Conservation (phyloP, 2,888 invertebrate genomes). For the Cepaea hortensis region DNA sequence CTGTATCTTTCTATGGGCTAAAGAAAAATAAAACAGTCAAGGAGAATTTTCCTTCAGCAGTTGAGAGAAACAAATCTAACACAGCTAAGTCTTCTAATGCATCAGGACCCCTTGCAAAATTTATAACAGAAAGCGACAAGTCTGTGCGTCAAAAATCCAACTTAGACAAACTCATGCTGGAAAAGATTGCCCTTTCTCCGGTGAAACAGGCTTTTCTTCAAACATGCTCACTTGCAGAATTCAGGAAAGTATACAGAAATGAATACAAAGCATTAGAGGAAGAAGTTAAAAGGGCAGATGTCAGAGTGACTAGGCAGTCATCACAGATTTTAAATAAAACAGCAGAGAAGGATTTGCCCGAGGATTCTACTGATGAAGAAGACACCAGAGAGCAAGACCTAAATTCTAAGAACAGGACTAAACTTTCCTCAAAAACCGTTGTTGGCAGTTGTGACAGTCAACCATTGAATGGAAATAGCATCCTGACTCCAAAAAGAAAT, state of each 20-base stretch:
- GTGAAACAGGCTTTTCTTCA: slow-evolving; percentile 41
- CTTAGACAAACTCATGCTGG: slow-evolving; percentile 23
- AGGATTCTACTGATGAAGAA: slow-evolving; percentile 5
- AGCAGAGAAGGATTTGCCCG: neutral
- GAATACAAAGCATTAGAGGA: slow-evolving; percentile 32
- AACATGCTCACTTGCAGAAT: slow-evolving; percentile 23
- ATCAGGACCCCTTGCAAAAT: neutral
- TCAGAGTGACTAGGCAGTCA: slow-evolving; percentile 13
- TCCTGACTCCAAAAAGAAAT: neutral
- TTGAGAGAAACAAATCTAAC: neutral
- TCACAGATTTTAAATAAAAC: slow-evolving; percentile 15
- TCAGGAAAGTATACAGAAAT: slow-evolving; percentile 29
- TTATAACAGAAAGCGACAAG: neutral
- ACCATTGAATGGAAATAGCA: neutral
- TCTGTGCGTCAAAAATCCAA: neutral
- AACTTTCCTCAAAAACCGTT: neutral
- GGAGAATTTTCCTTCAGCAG: neutral
- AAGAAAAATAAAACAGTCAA: slow-evolving; percentile 10
- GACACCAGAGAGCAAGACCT: no score
- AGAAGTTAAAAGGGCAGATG: neutral
- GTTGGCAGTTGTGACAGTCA: neutral
- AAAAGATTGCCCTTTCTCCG: slow-evolving; percentile 34
- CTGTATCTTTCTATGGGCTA: slow-evolving; percentile 64
- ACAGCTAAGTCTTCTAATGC: neutral
- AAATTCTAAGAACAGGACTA: neutral